Base-by-base conservation (phyloP, 2,113 vertebrate genomes). In the Catharus minimus region DNA sequence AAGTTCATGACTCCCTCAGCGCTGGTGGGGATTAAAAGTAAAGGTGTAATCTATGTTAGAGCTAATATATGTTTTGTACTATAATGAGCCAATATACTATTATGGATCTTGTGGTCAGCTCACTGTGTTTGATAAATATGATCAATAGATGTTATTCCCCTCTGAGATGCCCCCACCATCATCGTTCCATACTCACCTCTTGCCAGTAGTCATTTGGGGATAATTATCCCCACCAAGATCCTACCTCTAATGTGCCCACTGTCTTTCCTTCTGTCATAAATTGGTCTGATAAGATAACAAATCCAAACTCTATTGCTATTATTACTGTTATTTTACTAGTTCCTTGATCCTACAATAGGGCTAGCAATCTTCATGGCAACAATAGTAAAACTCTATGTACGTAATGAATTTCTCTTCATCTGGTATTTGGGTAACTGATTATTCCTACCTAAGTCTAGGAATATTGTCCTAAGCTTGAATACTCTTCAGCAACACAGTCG, bases 71-170 rank as follows among this genome's bases (percentile, higher is more conserved):
- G 65, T 83, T 91, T 92, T 68, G 77, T 86, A 78, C 84, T 62
- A 52, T 87, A 93, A 88, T 86, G 80, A 93, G 86, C 69, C 86
- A 87, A 84, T 93, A 82, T 36, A 85, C 82, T 90, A 32, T 86
- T 93, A 95, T 36, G 83, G 94, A 95, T 87, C 90, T 90, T 95
- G 90, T 73, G 89, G 92, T 94, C 91, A 92, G 90, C 50, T 88
- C 62, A 36, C 47, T 27, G 30, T 60, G 77, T 52, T 89, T 93
- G 88, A 95, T 93, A 95, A 94, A 94, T 62, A 95, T 8, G 2
- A 94, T 93, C 93, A 68, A 95, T 94, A 82, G 30, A 47, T 26
- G 53, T 75, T 92, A 90, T 68, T 95, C 91, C 86, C 94, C 50
- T 92, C 86, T 68, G 93, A 96, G 74, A 87, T 84, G 41, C 77